phyloP scores from a whole-genome alignment of 2,113 vertebrate genomes.

The Variabilichromis moorii region DNA sequence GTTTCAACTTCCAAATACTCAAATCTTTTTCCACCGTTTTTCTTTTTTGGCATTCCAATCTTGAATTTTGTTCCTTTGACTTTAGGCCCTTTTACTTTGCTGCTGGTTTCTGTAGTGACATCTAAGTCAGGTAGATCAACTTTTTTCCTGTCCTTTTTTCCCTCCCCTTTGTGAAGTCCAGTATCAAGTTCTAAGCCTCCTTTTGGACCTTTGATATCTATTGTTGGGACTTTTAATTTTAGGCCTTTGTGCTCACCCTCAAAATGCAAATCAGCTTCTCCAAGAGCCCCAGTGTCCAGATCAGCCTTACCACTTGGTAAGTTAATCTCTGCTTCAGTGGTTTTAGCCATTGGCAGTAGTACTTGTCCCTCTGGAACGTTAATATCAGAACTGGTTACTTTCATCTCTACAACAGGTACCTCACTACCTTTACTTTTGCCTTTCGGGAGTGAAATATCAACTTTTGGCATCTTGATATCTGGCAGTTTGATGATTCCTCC shows the following conservation, averaged over 20 bases:
- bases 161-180: conserved; percentile 35
- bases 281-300: conserved; percentile 21
- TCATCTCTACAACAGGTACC: background rate
- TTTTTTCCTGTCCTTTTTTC: conserved; percentile 38
- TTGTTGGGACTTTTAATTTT: conserved; percentile 56
- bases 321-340: background rate
- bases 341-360: background rate
- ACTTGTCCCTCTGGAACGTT: conserved; percentile 32
- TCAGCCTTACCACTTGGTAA: conserved; percentile 19
- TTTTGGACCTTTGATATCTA: conserved; percentile 47
- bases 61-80: conserved; percentile 68
- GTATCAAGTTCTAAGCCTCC: conserved; percentile 47
- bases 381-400: conserved; percentile 34
- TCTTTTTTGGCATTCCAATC: conserved; percentile 65
- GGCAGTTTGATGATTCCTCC: conserved; percentile 19
- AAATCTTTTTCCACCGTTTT: background rate
- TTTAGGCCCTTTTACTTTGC: conserved; percentile 45
- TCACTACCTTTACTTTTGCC: conserved; percentile 17
- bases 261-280: background rate
- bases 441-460: conserved; percentile 59
- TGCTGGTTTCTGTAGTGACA: background rate
- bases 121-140: conserved; percentile 48
- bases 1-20: background rate
- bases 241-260: conserved; percentile 13
- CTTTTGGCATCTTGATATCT: conserved; percentile 51